Evolutionary conservation across 2,888 invertebrate species (phyloP), one percentile per base, ranked within the genome.

Genomic region (Hemaris fuciformis): DNA sequence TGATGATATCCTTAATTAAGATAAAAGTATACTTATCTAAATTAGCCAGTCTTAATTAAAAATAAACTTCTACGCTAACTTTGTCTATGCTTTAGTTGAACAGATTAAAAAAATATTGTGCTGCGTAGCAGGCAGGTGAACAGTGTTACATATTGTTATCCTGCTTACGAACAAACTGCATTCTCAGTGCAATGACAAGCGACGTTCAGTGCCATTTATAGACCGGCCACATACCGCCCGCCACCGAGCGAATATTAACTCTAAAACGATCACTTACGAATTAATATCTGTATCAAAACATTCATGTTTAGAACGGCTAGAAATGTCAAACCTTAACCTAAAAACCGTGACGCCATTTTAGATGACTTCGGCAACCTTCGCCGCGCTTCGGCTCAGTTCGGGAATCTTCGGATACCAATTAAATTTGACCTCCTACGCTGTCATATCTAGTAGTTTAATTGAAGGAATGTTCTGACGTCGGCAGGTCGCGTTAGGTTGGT

Each of bases 271-370:
- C 60, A 27, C 18, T 57, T n/a, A n/a, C 61, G 4, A 53, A 1
- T 41, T 0, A 22, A 66, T 77, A 82, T 61, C 65, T 64, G 71
- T 73, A 64, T 68, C 68, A 64, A 64, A 63, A 46, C 43, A 67
- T 69, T 73, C 69, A 65, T 70, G 66, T 77, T 80, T 75, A 74
- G 77, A 85, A 84, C 81, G 84, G 80, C 79, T 83, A 80, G 82
- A 90, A 91, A 91, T 90, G 88, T 88, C 89, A 91, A 91, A 90
- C 91, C 91, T 91, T 91, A 89, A 92, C 91, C 91, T 92, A 89
- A 89, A 91, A 91, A 91, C 88, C 87, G 84, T 89, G 91, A 74
- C 83, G 89, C 89, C 89, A 90, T 89, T 73, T 89, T 90, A 80
- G 84, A 72, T 66, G 66, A 73, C 72, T 80, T 88, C 88, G 89